Evolutionary conservation across 1,140 invertebrate species (phyloP).

Genomic region (Musca domestica): DNA sequence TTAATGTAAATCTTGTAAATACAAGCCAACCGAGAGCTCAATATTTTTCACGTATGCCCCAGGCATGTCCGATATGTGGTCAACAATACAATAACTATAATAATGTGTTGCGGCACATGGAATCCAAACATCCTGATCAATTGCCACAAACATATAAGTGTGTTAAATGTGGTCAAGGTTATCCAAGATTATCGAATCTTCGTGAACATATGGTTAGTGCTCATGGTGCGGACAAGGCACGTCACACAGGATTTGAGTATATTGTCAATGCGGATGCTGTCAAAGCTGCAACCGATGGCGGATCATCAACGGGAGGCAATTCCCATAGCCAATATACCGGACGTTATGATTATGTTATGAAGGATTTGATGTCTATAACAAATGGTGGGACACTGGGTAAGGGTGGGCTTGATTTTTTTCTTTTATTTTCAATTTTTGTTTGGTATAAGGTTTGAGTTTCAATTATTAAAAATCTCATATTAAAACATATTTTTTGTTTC

Average conservation of each 20-base stretch:
- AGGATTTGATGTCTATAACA: conserved; percentile 51
- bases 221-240: conserved; percentile 45
- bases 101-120: conserved; percentile 52
- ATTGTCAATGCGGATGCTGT: conserved; percentile 50
- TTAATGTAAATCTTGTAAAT: conserved; percentile 9
- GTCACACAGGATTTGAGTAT: conserved; percentile 47
- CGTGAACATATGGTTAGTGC: conserved; percentile 51
- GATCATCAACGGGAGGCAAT: conserved; percentile 12
- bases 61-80: conserved; percentile 51
- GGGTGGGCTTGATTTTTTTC: conserved; percentile 21
- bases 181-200: conserved; percentile 47
- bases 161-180: conserved; percentile 45
- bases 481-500: not conserved
- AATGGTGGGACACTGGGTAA: conserved; percentile 53
- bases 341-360: conserved; percentile 52
- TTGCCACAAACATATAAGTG: conserved; percentile 52
- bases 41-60: conserved; percentile 51
- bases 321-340: conserved; percentile 46
- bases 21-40: conserved; percentile 37
- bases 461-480: not conserved
- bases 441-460: not conserved
- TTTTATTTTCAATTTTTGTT: conserved; percentile 13
- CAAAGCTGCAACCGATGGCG: conserved; percentile 37
- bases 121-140: conserved; percentile 53
- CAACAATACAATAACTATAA: conserved; percentile 54